Percentiles rank a stretch among this genome's conserved stretches.
Conservation (phyloP, 1,140 invertebrate genomes). For the Euschistus heros region DNA sequence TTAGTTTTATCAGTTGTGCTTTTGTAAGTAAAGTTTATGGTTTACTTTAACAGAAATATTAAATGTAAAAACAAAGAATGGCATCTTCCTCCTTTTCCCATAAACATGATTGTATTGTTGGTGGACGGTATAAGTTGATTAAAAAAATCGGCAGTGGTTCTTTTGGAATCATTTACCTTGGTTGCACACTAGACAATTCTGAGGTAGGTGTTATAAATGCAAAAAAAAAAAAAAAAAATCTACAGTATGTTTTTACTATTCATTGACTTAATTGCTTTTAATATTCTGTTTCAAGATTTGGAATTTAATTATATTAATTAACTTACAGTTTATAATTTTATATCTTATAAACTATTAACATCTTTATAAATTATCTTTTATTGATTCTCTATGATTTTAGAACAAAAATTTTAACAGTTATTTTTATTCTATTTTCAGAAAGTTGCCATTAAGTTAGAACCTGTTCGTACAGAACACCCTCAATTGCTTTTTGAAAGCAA, state of each 20-base stretch:
- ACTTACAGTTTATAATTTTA: no score
- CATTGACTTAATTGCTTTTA: no score
- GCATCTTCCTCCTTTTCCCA: conserved; percentile 21
- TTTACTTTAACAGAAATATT: background rate
- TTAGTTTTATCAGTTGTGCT: background rate
- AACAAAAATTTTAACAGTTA: no score
- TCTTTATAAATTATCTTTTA: no score
- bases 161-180: conserved; percentile 97
- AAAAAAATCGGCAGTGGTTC: conserved; percentile 97
- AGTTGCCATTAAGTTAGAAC: conserved; percentile 94
- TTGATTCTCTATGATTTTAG: no score
- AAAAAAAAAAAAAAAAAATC: no score
- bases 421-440: conserved; percentile 49
- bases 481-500: conserved; percentile 93
- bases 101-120: conserved; percentile 67
- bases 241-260: no score
- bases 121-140: conserved; percentile 86
- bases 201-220: conserved; percentile 52
- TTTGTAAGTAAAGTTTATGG: background rate
- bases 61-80: conserved; percentile 22
- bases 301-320: no score
- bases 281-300: no score
- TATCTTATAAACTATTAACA: no score
- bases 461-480: conserved; percentile 81
- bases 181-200: conserved; percentile 90